Conservation (phyloP, 2,113 vertebrate genomes). For the Formicarius rufipectus region DNA sequence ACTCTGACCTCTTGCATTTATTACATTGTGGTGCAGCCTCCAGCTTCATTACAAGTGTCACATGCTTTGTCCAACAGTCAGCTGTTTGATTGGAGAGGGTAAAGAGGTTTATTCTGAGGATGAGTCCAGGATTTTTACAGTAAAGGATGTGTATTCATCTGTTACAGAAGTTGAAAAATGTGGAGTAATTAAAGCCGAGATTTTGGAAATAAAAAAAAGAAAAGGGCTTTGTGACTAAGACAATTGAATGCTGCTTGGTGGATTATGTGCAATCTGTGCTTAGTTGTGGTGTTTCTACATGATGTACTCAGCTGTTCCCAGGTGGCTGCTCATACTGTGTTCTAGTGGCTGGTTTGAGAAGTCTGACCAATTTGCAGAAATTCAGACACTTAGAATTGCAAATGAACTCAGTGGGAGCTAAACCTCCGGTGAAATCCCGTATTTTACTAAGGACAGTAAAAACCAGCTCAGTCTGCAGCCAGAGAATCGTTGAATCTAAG, state of each 20-base stretch:
- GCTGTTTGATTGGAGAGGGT: not conserved
- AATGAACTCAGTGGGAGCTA: not conserved
- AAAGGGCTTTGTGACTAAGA: not conserved
- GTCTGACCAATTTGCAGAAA: not conserved
- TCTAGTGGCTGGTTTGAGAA: not conserved
- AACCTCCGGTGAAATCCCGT: not conserved
- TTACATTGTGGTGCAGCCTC: not conserved
- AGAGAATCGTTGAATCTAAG: not conserved
- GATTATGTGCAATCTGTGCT: not conserved
- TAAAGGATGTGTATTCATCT: not conserved
- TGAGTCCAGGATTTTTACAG: not conserved
- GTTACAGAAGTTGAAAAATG: not conserved
- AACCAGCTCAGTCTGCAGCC: not conserved
- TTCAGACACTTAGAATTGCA: not conserved
- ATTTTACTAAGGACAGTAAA: not conserved
- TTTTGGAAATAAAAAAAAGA: not conserved
- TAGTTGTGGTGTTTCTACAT: not conserved
- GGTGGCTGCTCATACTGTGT: not conserved
- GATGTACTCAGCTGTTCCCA: not conserved
- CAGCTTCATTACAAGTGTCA: not conserved
- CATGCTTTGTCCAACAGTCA: not conserved
- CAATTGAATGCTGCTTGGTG: not conserved
- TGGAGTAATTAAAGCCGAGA: not conserved
- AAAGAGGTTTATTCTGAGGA: not conserved
- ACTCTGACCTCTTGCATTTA: not conserved